Base-by-base conservation (phyloP, 2,113 vertebrate genomes). In the Gulo gulo region DNA sequence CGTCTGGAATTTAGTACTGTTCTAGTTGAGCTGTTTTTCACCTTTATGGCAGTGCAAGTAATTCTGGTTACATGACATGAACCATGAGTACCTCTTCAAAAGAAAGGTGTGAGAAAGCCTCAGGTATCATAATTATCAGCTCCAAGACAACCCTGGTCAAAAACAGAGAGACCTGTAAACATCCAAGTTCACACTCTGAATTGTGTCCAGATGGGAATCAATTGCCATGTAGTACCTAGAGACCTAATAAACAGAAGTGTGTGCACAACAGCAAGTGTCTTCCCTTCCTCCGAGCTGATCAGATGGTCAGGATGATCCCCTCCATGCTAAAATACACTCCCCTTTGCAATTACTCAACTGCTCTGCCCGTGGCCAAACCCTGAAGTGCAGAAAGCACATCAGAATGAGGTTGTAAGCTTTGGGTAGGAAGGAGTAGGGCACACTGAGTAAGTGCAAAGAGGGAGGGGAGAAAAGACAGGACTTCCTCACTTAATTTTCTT, bases 181-280 rank as follows among this genome's bases (percentile, higher is more conserved):
- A 93, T 36, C 31, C 39, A 91, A 95, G 84, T 93, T 97, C 87
- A 91, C 95, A 96, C 84, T 82, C 34, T 74, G 84, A 95, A 94
- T 97, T 94, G 84, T 67, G 84, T 91, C 21, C 90, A 36, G 74
- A 61, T 88, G 88, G 34, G 39, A 94, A 91, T 85, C 67, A 67
- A 69, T 76, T 59, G 83, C 69, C 50, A 42, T 14, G 14, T 47
- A 23, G 16, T 59, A 86, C 57, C 34, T 9, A 23, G 79, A 61
- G 83, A 76, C 45, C 21, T 36, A 86, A 57, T 34, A 69, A 45
- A 21, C 7, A 69, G 57, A 92, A 45, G 21, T 39, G 8, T 8
- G 4, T 2, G 5, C 39, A 24, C 20, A 36, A 79, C 0, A 23
- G 18, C n/a, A 63, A 76, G 61, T 6, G 31, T 20, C 39, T 34